phyloP scores from a whole-genome alignment of 2,113 vertebrate species.

The Meleagris gallopavo region DNA sequence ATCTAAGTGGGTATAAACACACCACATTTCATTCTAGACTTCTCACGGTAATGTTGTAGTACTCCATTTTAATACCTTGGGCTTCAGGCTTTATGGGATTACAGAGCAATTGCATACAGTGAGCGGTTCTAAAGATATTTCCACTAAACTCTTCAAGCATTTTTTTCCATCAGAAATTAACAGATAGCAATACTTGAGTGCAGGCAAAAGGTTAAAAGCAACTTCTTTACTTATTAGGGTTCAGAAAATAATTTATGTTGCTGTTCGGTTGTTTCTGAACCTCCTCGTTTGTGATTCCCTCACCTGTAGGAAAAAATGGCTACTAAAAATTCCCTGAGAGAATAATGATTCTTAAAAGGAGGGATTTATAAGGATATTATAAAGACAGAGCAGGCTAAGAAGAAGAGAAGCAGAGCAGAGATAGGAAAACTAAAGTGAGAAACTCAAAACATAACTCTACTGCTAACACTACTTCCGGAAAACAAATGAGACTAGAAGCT shows the following conservation, averaged over 20 bases:
- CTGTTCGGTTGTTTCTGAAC: slow-evolving; percentile 29
- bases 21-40: slow-evolving; percentile 76
- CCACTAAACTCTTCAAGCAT: slow-evolving; percentile 5
- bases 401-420: slow-evolving; percentile 64
- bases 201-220: slow-evolving; percentile 54
- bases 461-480: slow-evolving; percentile 39
- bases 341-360: slow-evolving; percentile 49
- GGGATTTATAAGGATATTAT: slow-evolving; percentile 24
- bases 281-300: neutral
- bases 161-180: neutral
- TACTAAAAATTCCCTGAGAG: slow-evolving; percentile 42
- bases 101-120: slow-evolving; percentile 7
- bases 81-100: slow-evolving; percentile 64
- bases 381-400: slow-evolving; percentile 41
- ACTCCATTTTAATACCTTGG: slow-evolving; percentile 65
- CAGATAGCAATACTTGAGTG: neutral
- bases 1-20: slow-evolving; percentile 79
- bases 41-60: slow-evolving; percentile 54
- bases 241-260: slow-evolving; percentile 8
- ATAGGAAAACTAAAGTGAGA: slow-evolving; percentile 43
- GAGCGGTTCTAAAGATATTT: slow-evolving; percentile 33
- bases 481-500: slow-evolving; percentile 16
- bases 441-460: slow-evolving; percentile 29
- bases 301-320: slow-evolving; percentile 23
- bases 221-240: slow-evolving; percentile 9